Evolutionary conservation across 2,888 invertebrate species (phyloP), one percentile per base, ranked within the genome.

Genomic region (Oxystoma pomonae): DNA sequence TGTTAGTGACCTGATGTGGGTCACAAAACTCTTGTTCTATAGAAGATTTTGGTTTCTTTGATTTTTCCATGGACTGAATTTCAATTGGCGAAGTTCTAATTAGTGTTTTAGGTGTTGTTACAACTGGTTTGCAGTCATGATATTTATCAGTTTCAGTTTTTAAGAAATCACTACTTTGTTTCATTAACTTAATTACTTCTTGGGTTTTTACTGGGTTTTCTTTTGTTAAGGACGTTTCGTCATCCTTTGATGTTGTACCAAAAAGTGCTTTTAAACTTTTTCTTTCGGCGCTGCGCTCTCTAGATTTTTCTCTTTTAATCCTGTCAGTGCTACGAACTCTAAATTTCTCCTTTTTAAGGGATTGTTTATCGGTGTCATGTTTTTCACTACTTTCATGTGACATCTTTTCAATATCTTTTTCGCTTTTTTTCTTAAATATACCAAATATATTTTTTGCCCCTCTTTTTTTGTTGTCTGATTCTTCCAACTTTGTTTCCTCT

Each of bases 161-260:
- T n/a, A 74, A 58, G 53, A 74, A 74, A 16, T 57, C 55, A 16
- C 68, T 63, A 7, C 68, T 65, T 5, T 71, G 59, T 17, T 64
- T 55, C 62, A 71, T 72, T 55, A 68, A 51, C 9, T 20, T 3
- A 9, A 49, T 51, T 12, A 60, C 59, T 16, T 59, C 9, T 16
- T 63, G 62, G 16, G 57, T 55, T 58, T 60, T 59, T 1, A 58
- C 56, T 20, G 49, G 12, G 53, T 17, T 50, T 60, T 17, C 17
- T 35, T 35, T 35, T 35, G 3, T n/a, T n/a, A n/a, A n/a, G n/a
- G n/a, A n/a, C n/a, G n/a, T 35, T 7, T 35, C 35, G 3, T 35
- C 35, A 12, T 35, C 35, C 12, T 35, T 35, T 35, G 35, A 7
- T 12, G 3, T 35, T 35, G 3, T 35, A 35, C 35, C 35, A 35